phyloP scores from a whole-genome alignment of 2,797 vertebrate species.

The Myotis planiceps region DNA sequence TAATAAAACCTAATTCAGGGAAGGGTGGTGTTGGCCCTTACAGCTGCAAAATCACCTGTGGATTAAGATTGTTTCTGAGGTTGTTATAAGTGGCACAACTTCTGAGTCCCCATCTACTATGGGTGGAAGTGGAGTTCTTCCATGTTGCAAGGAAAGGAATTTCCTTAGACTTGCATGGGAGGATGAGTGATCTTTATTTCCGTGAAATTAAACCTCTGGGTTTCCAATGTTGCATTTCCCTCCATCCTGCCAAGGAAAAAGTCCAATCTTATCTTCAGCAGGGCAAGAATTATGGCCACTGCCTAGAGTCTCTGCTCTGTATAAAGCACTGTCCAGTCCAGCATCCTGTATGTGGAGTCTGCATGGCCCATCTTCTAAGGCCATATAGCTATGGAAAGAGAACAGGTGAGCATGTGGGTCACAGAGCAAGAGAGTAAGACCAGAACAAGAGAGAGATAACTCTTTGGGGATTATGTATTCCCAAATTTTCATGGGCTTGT shows the following conservation, averaged over 20 bases:
- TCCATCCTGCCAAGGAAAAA: not conserved
- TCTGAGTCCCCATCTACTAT: not conserved
- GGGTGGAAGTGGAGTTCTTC: not conserved
- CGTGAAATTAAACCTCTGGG: not conserved
- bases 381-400: not conserved
- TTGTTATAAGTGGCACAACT: not conserved
- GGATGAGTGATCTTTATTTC: not conserved
- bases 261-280: not conserved
- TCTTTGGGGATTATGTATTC: not conserved
- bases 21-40: not conserved
- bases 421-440: not conserved
- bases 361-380: not conserved
- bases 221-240: not conserved
- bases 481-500: not conserved
- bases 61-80: not conserved
- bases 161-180: not conserved
- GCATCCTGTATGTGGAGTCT: not conserved
- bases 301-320: not conserved
- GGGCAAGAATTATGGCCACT: not conserved
- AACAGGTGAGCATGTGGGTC: not conserved
- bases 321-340: not conserved
- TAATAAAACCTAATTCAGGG: not conserved
- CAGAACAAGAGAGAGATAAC: not conserved
- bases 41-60: not conserved
- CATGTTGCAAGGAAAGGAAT: not conserved